Conservation (phyloP, 2,888 invertebrate species). For the Philereme transversata region DNA sequence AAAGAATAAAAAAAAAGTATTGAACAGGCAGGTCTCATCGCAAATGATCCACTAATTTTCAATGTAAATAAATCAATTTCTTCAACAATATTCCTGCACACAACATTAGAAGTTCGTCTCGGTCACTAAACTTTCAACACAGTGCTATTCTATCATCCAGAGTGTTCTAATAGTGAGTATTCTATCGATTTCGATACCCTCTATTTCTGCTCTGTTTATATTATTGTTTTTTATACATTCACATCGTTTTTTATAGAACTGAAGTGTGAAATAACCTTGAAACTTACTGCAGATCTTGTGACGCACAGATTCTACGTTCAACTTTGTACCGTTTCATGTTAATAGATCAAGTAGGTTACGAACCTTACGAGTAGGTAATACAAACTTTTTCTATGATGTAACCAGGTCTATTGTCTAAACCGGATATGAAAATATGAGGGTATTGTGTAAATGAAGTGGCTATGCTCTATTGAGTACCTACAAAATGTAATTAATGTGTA, state of each 20-base stretch:
- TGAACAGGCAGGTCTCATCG: neutral
- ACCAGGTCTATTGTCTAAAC: slow-evolving; percentile 11
- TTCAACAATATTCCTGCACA: neutral
- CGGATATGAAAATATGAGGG: slow-evolving; percentile 3
- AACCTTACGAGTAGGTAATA: neutral
- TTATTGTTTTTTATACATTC: slow-evolving; percentile 31
- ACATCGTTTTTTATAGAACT: slow-evolving; percentile 8
- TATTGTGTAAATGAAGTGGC: slow-evolving; percentile 10
- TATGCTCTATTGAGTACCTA: neutral
- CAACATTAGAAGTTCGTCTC: slow-evolving; percentile 2
- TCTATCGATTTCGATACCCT: slow-evolving; percentile 1
- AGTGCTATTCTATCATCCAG: slow-evolving; percentile 6
- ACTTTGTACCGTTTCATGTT: neutral
- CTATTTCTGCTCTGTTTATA: slow-evolving; percentile 24
- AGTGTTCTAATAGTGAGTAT: slow-evolving; percentile 28
- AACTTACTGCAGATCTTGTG: slow-evolving; percentile 20
- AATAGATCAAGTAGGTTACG: neutral
- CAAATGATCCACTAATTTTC: slow-evolving; percentile 4
- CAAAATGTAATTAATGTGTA: neutral
- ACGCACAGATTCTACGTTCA: slow-evolving; percentile 6
- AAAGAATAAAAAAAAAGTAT: too few relatives aligned
- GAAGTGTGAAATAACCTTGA: slow-evolving; percentile 27
- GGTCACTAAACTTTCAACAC: neutral
- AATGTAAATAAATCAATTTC: slow-evolving; percentile 30
- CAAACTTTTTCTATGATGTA: slow-evolving; percentile 20